Evolutionary conservation across 2,797 vertebrate species (phyloP).

Genomic region (Artibeus lituratus): DNA sequence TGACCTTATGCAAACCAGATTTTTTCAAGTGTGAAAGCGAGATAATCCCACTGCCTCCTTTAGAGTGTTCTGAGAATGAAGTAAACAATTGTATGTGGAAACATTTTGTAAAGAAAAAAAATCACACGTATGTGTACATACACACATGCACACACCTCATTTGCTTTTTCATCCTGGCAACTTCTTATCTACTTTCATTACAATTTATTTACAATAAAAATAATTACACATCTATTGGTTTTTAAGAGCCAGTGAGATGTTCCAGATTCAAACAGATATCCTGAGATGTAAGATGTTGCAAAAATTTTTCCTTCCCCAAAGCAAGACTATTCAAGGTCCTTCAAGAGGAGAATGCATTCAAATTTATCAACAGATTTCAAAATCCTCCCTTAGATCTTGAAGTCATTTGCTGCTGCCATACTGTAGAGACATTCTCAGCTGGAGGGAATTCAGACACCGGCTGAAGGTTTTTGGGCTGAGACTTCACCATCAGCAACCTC

Average conservation of each 20-base stretch:
- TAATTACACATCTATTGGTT: background rate
- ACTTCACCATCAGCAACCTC: background rate
- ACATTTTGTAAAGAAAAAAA: background rate
- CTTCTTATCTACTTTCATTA: background rate
- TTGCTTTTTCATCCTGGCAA: background rate
- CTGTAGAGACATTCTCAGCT: background rate
- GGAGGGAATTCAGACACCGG: background rate
- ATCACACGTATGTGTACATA: background rate
- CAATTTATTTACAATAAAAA: background rate
- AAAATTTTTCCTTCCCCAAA: background rate
- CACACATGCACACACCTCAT: background rate
- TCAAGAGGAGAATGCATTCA: constrained; percentile 3
- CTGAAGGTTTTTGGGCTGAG: background rate
- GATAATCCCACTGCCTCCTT: background rate
- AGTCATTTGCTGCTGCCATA: background rate
- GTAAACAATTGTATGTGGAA: background rate
- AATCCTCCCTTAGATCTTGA: background rate
- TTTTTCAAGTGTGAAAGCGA: background rate
- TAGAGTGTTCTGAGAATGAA: background rate
- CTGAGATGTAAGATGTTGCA: background rate
- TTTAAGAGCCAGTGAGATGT: background rate
- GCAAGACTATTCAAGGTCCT: background rate
- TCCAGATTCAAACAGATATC: background rate
- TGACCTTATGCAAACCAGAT: background rate
- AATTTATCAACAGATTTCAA: background rate